These are phyloP conservation scores for Passer domesticus DNA, from an alignment of 2,113 vertebrate genomes.

Conservation along the genomic window DNA sequence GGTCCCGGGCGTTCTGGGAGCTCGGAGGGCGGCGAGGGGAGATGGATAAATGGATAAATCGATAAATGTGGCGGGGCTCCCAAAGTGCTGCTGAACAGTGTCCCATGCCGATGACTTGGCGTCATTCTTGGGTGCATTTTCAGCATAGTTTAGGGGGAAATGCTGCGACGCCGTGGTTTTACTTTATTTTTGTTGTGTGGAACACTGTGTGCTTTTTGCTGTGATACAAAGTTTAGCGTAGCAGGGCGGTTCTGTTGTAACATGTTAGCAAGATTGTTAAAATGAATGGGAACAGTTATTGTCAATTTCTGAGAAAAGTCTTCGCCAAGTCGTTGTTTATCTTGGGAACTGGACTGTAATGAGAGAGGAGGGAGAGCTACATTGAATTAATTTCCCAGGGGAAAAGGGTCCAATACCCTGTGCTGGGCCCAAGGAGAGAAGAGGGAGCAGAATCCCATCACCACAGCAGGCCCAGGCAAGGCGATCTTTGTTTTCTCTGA, in stretches of 20 bases:
- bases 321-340: rapidly evolving
- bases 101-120: not conserved
- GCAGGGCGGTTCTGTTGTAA: not conserved
- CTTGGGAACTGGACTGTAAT: not conserved
- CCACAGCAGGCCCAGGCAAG: not conserved
- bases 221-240: not conserved
- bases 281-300: not conserved
- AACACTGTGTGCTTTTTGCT: not conserved
- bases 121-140: rapidly evolving
- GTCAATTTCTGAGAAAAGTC: rapidly evolving
- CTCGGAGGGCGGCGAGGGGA: no score
- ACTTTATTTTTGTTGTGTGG: not conserved
- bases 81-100: not conserved
- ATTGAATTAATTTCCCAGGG: not conserved
- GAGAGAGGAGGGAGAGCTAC: not conserved
- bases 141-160: not conserved
- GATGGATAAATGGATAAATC: no score
- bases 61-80: no score
- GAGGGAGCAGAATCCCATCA: not conserved
- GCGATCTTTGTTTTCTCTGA: not conserved
- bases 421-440: not conserved
- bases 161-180: not conserved
- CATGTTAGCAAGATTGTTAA: no score
- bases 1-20: not conserved
- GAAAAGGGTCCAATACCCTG: not conserved